Conservation (phyloP, 2,888 invertebrate genomes). For the Cheilosia impressa region DNA sequence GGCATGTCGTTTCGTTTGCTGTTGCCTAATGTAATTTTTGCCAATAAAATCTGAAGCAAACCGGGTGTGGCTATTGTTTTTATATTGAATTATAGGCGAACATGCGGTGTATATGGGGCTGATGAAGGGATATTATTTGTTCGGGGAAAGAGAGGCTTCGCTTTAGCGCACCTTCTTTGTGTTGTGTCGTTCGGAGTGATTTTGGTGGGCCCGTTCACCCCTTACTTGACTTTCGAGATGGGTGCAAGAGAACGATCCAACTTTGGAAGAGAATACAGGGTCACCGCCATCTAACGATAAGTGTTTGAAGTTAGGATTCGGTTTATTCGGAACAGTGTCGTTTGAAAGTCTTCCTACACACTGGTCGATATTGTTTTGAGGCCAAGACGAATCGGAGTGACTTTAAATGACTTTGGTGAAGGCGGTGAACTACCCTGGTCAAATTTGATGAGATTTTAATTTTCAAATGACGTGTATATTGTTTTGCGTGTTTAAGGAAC, state of each 20-base stretch:
- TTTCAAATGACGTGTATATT: no score
- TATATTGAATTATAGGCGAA: conserved; percentile 61
- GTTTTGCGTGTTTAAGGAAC: neutral
- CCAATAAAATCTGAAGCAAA: conserved; percentile 67
- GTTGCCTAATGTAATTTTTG: conserved; percentile 69
- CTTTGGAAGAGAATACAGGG: neutral
- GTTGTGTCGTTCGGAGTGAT: conserved; percentile 36
- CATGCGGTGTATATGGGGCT: conserved; percentile 15
- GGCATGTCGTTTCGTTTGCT: conserved; percentile 46
- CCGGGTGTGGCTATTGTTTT: conserved; percentile 71
- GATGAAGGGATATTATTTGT: neutral
- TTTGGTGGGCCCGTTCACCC: neutral
- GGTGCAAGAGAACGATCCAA: conserved; percentile 31
- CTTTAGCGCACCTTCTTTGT: conserved; percentile 48
- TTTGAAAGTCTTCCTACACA: neutral
- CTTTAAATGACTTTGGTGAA: neutral
- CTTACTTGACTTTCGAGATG: neutral
- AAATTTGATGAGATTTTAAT: no score
- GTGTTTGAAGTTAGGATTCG: conserved; percentile 29
- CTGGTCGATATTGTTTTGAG: no score
- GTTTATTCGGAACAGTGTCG: conserved; percentile 25
- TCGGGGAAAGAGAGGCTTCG: neutral
- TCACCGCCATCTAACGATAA: conserved; percentile 63
- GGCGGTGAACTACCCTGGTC: neutral
- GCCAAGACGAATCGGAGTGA: no score